Evolutionary conservation across 2,888 invertebrate genomes (phyloP).

Genomic region (Apeira syringaria): DNA sequence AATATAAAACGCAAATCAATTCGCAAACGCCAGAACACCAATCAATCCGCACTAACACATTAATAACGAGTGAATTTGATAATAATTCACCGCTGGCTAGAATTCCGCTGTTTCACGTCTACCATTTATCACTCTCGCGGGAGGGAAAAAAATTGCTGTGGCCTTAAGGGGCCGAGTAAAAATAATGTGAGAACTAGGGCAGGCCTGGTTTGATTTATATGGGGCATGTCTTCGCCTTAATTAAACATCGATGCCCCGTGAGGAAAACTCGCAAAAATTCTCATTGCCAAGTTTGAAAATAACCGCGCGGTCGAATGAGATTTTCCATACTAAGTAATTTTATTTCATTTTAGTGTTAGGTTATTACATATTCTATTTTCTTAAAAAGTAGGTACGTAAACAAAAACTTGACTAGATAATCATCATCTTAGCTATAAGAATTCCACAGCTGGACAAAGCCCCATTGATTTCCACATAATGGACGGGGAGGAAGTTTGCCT

Average conservation of each 20-base stretch:
- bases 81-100: conserved; percentile 53
- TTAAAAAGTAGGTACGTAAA: no score
- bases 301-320: no score
- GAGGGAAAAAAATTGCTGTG: conserved; percentile 60
- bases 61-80: conserved; percentile 34
- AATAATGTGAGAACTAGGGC: conserved; percentile 55
- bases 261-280: background rate
- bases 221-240: conserved; percentile 44
- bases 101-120: conserved; percentile 56
- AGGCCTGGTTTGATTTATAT: conserved; percentile 58
- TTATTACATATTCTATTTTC: no score
- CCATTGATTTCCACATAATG: no score
- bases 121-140: conserved; percentile 62
- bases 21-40: conserved; percentile 17
- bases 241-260: conserved; percentile 43
- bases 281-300: background rate
- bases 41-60: conserved; percentile 28
- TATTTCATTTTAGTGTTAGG: no score
- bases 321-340: no score
- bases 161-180: conserved; percentile 49
- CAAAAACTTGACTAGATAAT: no score
- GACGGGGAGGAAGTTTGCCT: no score
- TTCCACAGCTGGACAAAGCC: no score
- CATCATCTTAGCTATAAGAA: no score
- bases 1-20: background rate